phyloP scores from a whole-genome alignment of 2,888 invertebrate species.

The Teleogryllus oceanicus region DNA sequence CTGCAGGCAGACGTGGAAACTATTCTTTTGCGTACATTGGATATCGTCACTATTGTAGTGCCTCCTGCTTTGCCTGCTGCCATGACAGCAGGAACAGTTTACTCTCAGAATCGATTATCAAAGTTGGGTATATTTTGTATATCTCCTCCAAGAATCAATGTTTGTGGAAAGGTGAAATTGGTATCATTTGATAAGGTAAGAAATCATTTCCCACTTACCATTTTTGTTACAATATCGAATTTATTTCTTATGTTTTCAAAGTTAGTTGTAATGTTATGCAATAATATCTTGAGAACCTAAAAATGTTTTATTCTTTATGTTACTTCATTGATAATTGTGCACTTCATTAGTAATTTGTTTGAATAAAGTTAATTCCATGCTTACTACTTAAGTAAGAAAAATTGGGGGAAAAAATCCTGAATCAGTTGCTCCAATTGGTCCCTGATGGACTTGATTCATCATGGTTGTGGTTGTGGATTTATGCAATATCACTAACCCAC shows the following conservation, averaged over 20 bases:
- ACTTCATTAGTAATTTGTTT: too few species aligned
- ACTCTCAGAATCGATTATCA: slow-evolving; percentile 69
- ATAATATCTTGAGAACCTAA: too few species aligned
- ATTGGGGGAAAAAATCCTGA: too few species aligned
- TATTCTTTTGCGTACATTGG: slow-evolving; percentile 74
- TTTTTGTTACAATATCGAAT: too few species aligned
- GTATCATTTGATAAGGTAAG: slow-evolving; percentile 86
- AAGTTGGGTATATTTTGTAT: slow-evolving; percentile 71
- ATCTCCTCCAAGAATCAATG: slow-evolving; percentile 72
- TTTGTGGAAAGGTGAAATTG: slow-evolving; percentile 74
- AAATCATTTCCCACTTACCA: neutral
- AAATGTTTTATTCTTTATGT: neutral
- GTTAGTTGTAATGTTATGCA: too few species aligned
- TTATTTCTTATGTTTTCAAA: too few species aligned
- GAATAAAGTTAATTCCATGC: too few species aligned
- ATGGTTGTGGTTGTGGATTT: too few species aligned
- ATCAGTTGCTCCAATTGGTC: too few species aligned
- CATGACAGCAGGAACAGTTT: slow-evolving; percentile 77
- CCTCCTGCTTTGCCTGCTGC: slow-evolving; percentile 89
- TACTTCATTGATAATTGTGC: neutral
- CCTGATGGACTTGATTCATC: too few species aligned
- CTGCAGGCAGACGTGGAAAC: slow-evolving; percentile 55
- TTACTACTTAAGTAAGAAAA: neutral
- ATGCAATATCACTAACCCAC: too few species aligned
- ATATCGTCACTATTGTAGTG: slow-evolving; percentile 89